A percentile compares a stretch with the other conserved stretches of the same genome.
phyloP scores from a whole-genome alignment of 2,888 invertebrate species.

The Drosophila ezoana region DNA sequence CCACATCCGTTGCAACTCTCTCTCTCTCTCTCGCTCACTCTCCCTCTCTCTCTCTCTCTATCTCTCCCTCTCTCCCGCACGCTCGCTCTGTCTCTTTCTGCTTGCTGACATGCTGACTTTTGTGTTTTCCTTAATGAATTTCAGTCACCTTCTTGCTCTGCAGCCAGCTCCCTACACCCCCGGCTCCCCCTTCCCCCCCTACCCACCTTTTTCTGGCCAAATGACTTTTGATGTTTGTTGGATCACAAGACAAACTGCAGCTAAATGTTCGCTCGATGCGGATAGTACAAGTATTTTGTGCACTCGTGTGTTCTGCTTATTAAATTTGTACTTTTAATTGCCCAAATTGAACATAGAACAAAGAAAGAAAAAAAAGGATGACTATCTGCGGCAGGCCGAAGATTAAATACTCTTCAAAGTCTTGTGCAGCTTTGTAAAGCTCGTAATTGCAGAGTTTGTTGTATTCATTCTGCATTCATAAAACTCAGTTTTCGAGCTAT shows the following conservation, averaged over 20 bases:
- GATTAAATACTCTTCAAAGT: too few relatives aligned
- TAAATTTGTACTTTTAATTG: conserved; percentile 68
- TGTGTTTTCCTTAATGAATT: conserved; percentile 70
- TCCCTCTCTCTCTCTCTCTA: not conserved
- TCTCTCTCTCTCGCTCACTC: too few relatives aligned
- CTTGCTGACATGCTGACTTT: conserved; percentile 54
- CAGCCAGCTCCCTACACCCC: not conserved
- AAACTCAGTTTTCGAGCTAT: too few relatives aligned
- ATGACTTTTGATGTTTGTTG: conserved; percentile 47
- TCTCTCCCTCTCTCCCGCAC: not conserved
- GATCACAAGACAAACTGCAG: conserved; percentile 25
- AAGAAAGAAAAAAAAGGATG: not conserved
- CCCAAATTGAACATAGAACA: conserved; percentile 47
- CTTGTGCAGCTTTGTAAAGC: too few relatives aligned
- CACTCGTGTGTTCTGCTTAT: conserved; percentile 48
- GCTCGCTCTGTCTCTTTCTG: not conserved
- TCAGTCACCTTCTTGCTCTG: conserved; percentile 28
- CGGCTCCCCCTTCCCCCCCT: not conserved
- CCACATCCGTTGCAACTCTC: conserved; percentile 28
- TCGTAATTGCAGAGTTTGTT: too few relatives aligned
- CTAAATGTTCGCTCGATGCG: conserved; percentile 16
- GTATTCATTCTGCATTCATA: too few relatives aligned
- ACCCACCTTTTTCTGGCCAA: not conserved
- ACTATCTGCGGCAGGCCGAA: too few relatives aligned
- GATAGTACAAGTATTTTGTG: conserved; percentile 7